phyloP scores from a whole-genome alignment of 2,888 invertebrate genomes.

The Ophioninae sp. region DNA sequence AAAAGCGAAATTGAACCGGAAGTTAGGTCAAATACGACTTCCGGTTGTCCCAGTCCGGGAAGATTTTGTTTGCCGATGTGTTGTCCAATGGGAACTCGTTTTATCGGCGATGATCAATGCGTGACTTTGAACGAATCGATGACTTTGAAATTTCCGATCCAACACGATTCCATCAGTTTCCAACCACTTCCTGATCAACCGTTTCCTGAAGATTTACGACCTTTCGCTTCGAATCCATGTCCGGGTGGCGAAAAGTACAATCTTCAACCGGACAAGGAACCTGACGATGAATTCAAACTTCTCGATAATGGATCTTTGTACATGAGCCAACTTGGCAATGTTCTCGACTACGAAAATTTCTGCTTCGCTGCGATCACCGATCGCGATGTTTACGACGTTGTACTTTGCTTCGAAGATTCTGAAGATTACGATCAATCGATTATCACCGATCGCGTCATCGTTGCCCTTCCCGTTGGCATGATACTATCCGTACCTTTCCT shows the following conservation, averaged over 20 bases:
- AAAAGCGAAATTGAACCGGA: neutral
- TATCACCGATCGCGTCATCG: neutral
- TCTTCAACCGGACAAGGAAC: conserved; percentile 58
- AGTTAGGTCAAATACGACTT: neutral
- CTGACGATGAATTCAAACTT: conserved; percentile 62
- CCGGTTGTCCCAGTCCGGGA: conserved; percentile 59
- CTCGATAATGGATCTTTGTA: conserved; percentile 70
- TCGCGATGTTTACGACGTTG: conserved; percentile 52
- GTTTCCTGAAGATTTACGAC: conserved; percentile 51
- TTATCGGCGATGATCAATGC: conserved; percentile 44
- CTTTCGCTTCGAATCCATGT: conserved; percentile 66
- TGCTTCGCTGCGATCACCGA: conserved; percentile 64
- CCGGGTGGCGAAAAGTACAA: conserved; percentile 39
- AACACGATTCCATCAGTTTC: conserved; percentile 62
- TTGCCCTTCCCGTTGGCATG: conserved; percentile 68
- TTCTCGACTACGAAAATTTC: conserved; percentile 56
- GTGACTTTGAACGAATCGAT: conserved; percentile 20
- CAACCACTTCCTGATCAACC: conserved; percentile 13
- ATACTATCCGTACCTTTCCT: conserved; percentile 76
- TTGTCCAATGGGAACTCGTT: conserved; percentile 58
- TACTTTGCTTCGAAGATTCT: conserved; percentile 65
- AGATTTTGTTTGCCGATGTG: conserved; percentile 68
- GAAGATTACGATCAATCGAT: neutral
- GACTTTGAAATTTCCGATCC: conserved; percentile 59
- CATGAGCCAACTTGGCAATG: neutral